Conservation (phyloP, 2,113 vertebrate genomes). For the Setophaga kirtlandii region DNA sequence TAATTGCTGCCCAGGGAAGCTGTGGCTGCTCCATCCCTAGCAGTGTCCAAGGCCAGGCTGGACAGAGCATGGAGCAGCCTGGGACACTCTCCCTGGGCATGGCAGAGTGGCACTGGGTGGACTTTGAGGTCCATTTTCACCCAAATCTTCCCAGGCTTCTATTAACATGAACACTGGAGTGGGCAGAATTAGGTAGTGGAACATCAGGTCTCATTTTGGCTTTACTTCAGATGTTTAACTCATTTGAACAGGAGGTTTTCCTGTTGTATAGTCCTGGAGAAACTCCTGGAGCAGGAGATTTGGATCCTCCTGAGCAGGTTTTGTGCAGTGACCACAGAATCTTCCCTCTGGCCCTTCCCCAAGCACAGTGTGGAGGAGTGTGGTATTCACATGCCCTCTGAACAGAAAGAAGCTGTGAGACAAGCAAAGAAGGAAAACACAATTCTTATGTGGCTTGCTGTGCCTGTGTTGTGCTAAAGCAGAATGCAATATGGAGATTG, state of each 20-base stretch:
- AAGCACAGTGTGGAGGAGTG: fast-evolving
- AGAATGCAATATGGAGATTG: no score
- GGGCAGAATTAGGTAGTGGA: background rate
- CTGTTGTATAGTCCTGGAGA: fast-evolving
- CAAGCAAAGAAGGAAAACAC: no score
- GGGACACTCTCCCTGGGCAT: background rate
- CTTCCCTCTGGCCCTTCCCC: fast-evolving
- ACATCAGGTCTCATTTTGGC: background rate
- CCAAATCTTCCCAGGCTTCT: background rate
- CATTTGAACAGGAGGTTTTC: background rate
- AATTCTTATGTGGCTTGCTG: no score
- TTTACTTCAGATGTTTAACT: background rate
- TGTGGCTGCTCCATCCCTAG: background rate
- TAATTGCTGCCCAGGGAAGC: background rate
- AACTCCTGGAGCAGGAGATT: background rate
- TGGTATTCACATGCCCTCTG: no score
- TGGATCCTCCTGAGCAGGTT: background rate
- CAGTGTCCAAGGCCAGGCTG: background rate
- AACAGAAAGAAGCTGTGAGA: no score
- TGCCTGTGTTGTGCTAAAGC: no score
- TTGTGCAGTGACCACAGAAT: background rate
- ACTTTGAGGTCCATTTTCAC: background rate
- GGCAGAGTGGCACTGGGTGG: background rate
- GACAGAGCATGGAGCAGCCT: background rate
- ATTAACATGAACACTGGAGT: background rate